Evolutionary conservation across 2,888 invertebrate genomes (phyloP).

Genomic region (Candidula unifasciata): DNA sequence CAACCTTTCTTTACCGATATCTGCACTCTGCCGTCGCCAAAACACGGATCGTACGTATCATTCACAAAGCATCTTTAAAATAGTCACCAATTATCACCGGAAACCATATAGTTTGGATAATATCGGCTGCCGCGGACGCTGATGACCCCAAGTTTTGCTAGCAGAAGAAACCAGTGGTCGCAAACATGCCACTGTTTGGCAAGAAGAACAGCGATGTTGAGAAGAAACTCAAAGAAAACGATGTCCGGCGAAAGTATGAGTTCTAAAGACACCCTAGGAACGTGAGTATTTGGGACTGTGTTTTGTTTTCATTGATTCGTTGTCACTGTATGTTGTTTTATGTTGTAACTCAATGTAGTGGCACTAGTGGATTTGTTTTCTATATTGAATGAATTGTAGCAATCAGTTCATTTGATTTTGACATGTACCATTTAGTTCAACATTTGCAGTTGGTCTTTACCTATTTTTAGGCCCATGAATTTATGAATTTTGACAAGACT

Average conservation of each 20-base stretch:
- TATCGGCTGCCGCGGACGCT: background rate
- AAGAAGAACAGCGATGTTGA: slow-evolving; percentile 67
- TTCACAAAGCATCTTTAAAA: no score
- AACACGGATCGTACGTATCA: background rate
- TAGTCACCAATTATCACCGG: no score
- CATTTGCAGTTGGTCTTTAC: background rate
- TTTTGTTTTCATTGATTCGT: background rate
- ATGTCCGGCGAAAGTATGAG: slow-evolving; percentile 69
- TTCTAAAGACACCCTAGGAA: slow-evolving; percentile 72
- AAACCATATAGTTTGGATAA: background rate
- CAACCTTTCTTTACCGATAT: background rate
- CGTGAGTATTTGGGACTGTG: slow-evolving; percentile 62
- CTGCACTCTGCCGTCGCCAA: background rate
- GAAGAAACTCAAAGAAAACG: slow-evolving; percentile 67
- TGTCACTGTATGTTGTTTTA: background rate
- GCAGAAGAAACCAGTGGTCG: background rate
- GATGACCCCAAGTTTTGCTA: background rate
- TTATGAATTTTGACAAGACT: no score
- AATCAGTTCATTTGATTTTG: background rate
- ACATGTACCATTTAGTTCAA: background rate
- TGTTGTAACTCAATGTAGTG: background rate
- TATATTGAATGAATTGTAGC: background rate
- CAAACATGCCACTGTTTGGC: slow-evolving; percentile 71
- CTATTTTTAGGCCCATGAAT: no score
- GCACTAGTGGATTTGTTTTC: background rate